Percentiles rank a stretch among this genome's conserved stretches.
Conservation (phyloP, 1,140 invertebrate species). For the Akabosia matsudoensis region DNA sequence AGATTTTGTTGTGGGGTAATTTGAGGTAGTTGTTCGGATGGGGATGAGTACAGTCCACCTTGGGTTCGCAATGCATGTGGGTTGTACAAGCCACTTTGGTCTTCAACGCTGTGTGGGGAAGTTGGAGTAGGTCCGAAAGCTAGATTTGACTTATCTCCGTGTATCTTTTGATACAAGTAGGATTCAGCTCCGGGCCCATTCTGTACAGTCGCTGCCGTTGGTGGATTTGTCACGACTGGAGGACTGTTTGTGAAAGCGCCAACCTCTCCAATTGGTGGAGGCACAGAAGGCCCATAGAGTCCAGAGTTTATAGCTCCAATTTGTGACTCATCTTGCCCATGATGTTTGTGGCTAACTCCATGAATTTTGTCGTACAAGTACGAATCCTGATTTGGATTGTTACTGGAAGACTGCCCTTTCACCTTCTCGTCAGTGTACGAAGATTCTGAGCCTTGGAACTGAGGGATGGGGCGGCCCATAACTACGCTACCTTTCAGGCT, state of each 20-base stretch:
- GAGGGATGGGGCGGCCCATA: background rate
- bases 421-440: background rate
- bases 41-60: background rate
- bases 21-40: background rate
- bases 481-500: background rate
- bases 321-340: background rate
- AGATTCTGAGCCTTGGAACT: background rate
- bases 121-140: background rate
- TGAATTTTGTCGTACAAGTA: background rate
- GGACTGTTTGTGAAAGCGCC: background rate
- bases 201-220: no score
- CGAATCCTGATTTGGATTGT: background rate
- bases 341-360: background rate
- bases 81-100: background rate
- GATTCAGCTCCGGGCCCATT: background rate
- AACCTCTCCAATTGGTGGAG: background rate
- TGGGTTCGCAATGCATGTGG: background rate
- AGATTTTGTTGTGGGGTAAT: background rate
- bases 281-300: background rate
- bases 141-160: background rate
- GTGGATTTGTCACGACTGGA: background rate
- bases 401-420: background rate
- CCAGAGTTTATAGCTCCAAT: background rate
- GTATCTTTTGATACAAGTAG: conserved; percentile 9
- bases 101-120: conserved; percentile 2